Base-by-base conservation (phyloP, 2,113 vertebrate species). In the Sceloporus undulatus region DNA sequence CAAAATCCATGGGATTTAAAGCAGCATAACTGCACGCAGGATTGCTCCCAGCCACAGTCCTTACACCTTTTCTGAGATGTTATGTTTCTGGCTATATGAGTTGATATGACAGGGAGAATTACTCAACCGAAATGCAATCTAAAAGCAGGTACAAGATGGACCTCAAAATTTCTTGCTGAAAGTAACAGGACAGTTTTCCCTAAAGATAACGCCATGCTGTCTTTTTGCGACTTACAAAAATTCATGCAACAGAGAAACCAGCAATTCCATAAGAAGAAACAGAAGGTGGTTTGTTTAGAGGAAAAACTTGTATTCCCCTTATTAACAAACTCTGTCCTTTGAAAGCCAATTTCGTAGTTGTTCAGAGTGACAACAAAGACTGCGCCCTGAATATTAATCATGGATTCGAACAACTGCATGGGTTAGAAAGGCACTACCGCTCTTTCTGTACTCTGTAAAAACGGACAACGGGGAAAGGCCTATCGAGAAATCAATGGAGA, bases 181-280 rank as follows among this genome's bases (percentile, higher is more conserved):
- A 94, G 85, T 90, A 95, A 93, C 85, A 0, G 1, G 56, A 62
- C 40, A 66, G 86, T 27, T 82, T 86, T 29, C 62, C 19, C 90
- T 92, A 74, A 84, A 87, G 80, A 85, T 85, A 92, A 91, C 14
- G 76, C 86, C 95, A 91, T 94, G 94, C 93, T 90, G 42, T 94
- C 82, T 91, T 90, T 93, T 10, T 94, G 79, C 82, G 92, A 92
- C 89, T 89, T 87, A 91, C 82, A 18, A 85, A 89, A 95, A 85
- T 93, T 91, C 95, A 94, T 95, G 94, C 94, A 96, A 94, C 85
- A 93, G 73, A 93, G 80, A 91, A 96, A 94, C 23, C 38, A 85
- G 59, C 86, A 88, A 5, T 54, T 90, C 91, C 59, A 84, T 85
- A 70, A 65, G 34, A 77, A 52, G 40, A 86, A 40, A 5, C 18